These are phyloP conservation scores for Hormaphis cornu DNA, from an alignment of 1,140 invertebrate genomes.

Conservation along the genomic window DNA sequence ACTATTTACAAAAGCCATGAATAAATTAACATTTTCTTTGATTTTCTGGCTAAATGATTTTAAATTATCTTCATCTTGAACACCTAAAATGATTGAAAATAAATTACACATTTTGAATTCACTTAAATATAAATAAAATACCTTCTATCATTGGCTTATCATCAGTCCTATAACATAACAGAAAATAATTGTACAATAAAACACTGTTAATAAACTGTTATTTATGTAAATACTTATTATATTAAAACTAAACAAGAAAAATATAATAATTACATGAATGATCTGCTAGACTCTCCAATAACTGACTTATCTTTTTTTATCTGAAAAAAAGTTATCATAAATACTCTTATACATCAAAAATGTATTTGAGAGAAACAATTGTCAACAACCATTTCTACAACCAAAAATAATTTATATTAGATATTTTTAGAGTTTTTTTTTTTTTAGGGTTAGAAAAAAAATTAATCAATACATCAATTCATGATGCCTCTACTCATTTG, in stretches of 20 bases:
- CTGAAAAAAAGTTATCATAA: background rate
- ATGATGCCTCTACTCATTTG: too few relatives aligned
- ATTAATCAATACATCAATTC: too few relatives aligned
- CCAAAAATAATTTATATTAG: too few relatives aligned
- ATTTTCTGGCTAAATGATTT: constrained; percentile 62
- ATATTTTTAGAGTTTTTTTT: too few relatives aligned
- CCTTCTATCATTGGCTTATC: background rate
- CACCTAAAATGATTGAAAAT: constrained; percentile 32
- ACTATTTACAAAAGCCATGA: constrained; percentile 64
- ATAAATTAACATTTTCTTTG: background rate
- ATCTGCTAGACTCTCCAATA: background rate
- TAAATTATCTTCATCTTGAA: constrained; percentile 48
- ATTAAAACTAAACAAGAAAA: background rate
- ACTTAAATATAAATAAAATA: background rate
- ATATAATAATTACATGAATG: background rate
- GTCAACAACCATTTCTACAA: too few relatives aligned
- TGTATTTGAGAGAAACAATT: too few relatives aligned
- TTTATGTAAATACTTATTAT: too few relatives aligned
- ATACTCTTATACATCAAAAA: background rate
- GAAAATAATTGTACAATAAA: background rate
- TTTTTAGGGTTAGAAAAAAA: too few relatives aligned
- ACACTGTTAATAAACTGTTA: too few relatives aligned
- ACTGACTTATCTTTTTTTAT: background rate
- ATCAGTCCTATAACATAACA: background rate
- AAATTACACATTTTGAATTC: background rate